These are phyloP conservation scores for Oostethus manadensis DNA, from an alignment of 2,113 vertebrate species.

Conservation along the genomic window DNA sequence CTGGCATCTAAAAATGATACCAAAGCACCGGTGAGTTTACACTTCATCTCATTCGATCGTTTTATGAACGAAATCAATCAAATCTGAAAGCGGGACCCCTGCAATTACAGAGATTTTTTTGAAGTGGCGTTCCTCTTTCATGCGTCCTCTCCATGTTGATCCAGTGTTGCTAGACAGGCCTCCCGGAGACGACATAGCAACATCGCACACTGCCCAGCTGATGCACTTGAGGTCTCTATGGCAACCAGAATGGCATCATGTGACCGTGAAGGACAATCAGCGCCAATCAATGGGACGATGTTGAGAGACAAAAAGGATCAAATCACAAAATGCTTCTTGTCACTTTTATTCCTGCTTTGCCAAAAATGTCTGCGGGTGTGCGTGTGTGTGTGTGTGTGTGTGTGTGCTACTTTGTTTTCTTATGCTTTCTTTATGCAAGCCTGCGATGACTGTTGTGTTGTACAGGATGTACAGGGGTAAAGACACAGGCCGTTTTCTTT, in stretches of 20 bases:
- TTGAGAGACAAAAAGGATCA: constrained; percentile 61
- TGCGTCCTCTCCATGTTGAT: constrained; percentile 45
- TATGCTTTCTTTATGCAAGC: constrained; percentile 72
- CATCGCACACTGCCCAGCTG: constrained; percentile 54
- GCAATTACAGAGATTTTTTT: constrained; percentile 60
- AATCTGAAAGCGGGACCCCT: constrained; percentile 65
- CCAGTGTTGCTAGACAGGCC: constrained; percentile 60
- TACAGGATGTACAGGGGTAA: constrained; percentile 65
- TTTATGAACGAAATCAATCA: constrained; percentile 56
- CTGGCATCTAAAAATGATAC: constrained; percentile 66
- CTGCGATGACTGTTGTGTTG: constrained; percentile 71
- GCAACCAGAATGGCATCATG: constrained; percentile 66
- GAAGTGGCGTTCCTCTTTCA: constrained; percentile 42
- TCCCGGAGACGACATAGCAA: constrained; percentile 50
- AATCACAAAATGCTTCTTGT: constrained; percentile 73
- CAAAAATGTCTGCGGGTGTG: constrained; percentile 60
- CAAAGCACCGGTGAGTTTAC: constrained; percentile 69
- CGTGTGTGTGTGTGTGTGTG: constrained; percentile 37
- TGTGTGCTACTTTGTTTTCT: constrained; percentile 29
- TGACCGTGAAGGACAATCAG: constrained; percentile 81
- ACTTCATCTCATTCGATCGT: constrained; percentile 47
- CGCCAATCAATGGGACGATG: constrained; percentile 69
- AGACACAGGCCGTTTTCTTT: constrained; percentile 61
- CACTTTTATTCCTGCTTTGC: constrained; percentile 79
- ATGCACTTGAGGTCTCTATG: constrained; percentile 72